A percentile compares a stretch with the other conserved stretches of the same genome.
Evolutionary conservation across 2,113 vertebrate genomes (phyloP).

Genomic region (Vulpes lagopus): DNA sequence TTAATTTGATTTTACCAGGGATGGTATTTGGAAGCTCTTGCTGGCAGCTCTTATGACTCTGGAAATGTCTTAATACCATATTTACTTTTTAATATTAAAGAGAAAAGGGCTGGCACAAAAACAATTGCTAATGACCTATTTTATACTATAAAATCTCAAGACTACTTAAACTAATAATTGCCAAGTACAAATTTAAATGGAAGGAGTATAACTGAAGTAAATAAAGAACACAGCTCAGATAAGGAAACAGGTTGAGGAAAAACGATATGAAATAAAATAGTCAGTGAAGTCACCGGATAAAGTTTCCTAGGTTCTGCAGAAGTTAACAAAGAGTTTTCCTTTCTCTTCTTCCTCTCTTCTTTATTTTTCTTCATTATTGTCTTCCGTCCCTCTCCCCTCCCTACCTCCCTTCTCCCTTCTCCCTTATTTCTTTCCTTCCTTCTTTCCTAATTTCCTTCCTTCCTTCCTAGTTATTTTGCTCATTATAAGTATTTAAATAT

Average conservation of each 20-base stretch:
- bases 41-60: background rate
- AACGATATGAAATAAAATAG: background rate
- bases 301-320: background rate
- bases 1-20: background rate
- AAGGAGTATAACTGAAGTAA: background rate
- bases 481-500: background rate
- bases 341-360: background rate
- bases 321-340: background rate
- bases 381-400: too few relatives aligned
- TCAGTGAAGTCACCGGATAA: background rate
- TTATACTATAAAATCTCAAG: background rate
- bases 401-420: too few relatives aligned
- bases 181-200: background rate
- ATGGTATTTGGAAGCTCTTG: background rate
- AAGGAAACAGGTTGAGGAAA: background rate
- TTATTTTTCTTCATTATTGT: background rate
- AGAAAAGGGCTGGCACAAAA: background rate
- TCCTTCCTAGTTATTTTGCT: background rate
- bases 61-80: background rate
- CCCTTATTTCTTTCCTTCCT: too few relatives aligned
- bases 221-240: background rate
- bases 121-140: background rate
- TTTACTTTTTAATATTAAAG: conserved; percentile 9
- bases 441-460: background rate
- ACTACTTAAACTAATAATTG: background rate